Conservation (phyloP, 2,797 vertebrate genomes). For the Sebastes vulpes region DNA sequence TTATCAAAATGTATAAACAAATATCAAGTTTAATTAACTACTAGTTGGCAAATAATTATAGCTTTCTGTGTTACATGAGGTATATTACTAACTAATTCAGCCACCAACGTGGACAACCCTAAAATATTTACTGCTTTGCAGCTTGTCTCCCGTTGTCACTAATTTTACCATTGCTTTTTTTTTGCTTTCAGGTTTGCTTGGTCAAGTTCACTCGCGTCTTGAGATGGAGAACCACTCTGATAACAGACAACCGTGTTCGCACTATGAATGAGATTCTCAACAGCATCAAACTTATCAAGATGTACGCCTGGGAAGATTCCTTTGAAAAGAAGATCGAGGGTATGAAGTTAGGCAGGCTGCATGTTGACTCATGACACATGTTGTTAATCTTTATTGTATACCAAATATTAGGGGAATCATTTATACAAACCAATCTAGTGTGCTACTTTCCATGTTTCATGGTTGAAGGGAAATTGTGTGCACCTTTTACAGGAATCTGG, state of each 20-base stretch:
- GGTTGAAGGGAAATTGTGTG: not conserved
- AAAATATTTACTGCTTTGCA: not conserved
- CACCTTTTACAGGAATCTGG: not conserved
- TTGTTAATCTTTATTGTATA: not conserved
- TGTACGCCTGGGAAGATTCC: conserved; percentile 89
- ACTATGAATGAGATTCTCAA: conserved; percentile 90
- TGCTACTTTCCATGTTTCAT: not conserved
- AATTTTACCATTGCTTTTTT: not conserved
- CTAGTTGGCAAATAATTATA: not conserved
- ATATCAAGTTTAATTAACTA: not conserved
- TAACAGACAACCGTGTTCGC: conserved; percentile 85
- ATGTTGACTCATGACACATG: not conserved
- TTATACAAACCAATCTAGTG: not conserved
- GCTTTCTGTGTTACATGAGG: not conserved
- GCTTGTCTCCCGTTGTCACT: not conserved
- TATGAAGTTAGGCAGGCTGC: conserved; percentile 37
- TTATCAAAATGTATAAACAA: not conserved
- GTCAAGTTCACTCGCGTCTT: conserved; percentile 80
- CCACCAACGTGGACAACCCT: not conserved
- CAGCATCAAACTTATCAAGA: conserved; percentile 90
- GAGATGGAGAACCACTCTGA: conserved; percentile 68
- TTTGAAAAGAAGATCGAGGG: conserved; percentile 85
- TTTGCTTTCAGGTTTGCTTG: conserved; percentile 77
- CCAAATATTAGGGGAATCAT: not conserved
- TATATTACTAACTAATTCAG: not conserved